Base-by-base conservation (phyloP, 2,113 vertebrate genomes). In the Oostethus manadensis region DNA sequence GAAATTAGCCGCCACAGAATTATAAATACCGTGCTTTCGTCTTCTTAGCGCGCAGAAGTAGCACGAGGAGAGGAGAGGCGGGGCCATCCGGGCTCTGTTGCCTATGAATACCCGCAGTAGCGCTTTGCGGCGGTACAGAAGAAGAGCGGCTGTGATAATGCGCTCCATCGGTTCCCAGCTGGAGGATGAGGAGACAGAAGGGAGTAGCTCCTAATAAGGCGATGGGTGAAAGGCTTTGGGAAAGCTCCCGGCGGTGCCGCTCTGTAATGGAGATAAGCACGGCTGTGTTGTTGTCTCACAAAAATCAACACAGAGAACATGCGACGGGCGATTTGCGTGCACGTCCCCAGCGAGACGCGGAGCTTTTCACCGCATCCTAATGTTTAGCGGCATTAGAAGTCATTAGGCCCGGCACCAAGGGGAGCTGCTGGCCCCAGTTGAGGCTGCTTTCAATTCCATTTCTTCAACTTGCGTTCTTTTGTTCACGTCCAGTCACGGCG, bases 281-380 rank as follows among this genome's bases (percentile, higher is more conserved):
- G 64, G 66, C 66, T 48, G 78, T 60, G 70, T 87, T 82, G 87
- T 90, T 85, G 85, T 88, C 84, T 84, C 71, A 68, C 64, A 62
- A 73, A 87, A 83, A 86, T 81, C 88, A 89, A 91, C 88, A 90
- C 89, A 90, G 75, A 74, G 76, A 89, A 88, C 87, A 86, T 79
- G 83, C 66, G 78, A 88, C 82, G 83, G 82, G 76, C 88, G 87
- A 89, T 88, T 88, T 87, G 79, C 51, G 64, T 67, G 68, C 68
- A 13, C 68, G 46, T 83, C 81, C 84, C 82, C 70, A 43, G 73
- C 75, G 81, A 70, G 77, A 81, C 83, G 84, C 73, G 15, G 40
- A 55, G 62, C 38, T 80, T 86, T 84, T 79, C 76, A 64, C 69
- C 13, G 76, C 64, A 50, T 64, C 40, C 46, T 66, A 62, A 82